These are phyloP conservation scores for Grammomys surdaster DNA, from an alignment of 2,113 vertebrate genomes.

Conservation along the genomic window DNA sequence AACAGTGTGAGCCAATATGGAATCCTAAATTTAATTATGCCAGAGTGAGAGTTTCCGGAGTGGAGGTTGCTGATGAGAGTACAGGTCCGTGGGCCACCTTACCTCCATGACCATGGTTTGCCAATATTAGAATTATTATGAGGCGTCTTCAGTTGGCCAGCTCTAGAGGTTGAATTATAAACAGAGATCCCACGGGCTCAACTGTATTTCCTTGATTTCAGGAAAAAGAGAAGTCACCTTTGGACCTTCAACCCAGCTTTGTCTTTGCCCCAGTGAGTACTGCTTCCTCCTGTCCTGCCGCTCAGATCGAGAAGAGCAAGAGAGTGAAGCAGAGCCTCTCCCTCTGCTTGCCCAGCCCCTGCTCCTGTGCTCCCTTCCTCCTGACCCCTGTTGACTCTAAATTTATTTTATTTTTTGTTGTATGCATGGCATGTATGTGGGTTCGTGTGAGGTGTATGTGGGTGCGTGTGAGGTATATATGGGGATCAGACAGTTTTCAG, in stretches of 20 bases:
- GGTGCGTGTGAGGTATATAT: neutral
- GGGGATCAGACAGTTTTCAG: neutral
- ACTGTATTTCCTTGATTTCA: constrained; percentile 71
- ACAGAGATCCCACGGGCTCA: neutral
- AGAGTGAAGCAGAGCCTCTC: neutral
- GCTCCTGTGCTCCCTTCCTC: neutral
- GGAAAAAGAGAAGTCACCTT: constrained; percentile 86
- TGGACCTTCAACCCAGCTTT: constrained; percentile 86
- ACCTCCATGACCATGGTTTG: constrained; percentile 16
- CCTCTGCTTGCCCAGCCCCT: neutral
- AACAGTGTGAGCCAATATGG: neutral
- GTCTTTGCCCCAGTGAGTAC: constrained; percentile 92
- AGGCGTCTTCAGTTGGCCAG: neutral
- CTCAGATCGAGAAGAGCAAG: neutral
- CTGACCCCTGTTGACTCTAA: neutral
- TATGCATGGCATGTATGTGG: neutral
- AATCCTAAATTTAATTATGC: constrained; percentile 50
- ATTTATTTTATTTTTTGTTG: neutral
- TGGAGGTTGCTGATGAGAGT: constrained; percentile 42
- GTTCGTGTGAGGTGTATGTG: neutral
- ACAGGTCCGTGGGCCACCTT: constrained; percentile 38
- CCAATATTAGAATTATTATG: neutral
- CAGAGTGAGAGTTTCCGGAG: constrained; percentile 17
- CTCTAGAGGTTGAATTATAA: constrained; percentile 2
- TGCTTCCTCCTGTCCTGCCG: neutral